Evolutionary conservation across 2,113 vertebrate genomes (phyloP), one percentile per base, ranked within the genome.

Genomic region (Aviceda subcristata): DNA sequence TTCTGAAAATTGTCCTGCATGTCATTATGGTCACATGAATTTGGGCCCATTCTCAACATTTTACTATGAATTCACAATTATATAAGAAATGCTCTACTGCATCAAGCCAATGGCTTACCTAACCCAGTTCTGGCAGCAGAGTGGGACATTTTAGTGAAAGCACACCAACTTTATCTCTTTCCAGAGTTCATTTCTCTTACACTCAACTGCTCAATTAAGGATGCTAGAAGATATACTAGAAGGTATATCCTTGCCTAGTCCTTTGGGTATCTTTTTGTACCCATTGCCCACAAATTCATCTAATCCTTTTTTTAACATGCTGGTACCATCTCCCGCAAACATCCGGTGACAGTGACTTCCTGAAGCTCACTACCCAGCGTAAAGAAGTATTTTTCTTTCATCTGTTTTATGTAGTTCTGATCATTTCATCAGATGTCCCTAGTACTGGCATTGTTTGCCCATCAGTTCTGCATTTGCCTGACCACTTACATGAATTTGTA

Each of bases 21-120:
- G 15, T 10, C 18, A 38, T 21, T 50, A 50, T 0, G 29, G 11
- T 56, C 11, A 60, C 1, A 34, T 9, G 11, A 86, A 62, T 0
- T 21, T 3, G 7, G 10, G 7, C 9, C 36, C 9, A 39, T 46
- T 68, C 34, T 57, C 13, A 6, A 26, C 3, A 14, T 48, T 43
- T 13, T 39, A 45, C 19, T 51, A 16, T 3, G 7, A 79, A 48
- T 43, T 45, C 56, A 62, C 7, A 21, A 11, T 32, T 29, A 30
- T 2, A 0, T 16, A 32, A 12, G 3, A 79, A 66, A 79, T 27
- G 3, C 10, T 59, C 9, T 63, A 38, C 4, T 20, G 9, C 27
- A 48, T 45, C 60, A 67, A 56, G 36, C 5, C 30, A 75, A 23
- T 1, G 50, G 78, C 21, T 77, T 9, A 46, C 32, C 39, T 78